Evolutionary conservation across 1,140 invertebrate genomes (phyloP).

Genomic region (Diabrotica undecimpunctata): DNA sequence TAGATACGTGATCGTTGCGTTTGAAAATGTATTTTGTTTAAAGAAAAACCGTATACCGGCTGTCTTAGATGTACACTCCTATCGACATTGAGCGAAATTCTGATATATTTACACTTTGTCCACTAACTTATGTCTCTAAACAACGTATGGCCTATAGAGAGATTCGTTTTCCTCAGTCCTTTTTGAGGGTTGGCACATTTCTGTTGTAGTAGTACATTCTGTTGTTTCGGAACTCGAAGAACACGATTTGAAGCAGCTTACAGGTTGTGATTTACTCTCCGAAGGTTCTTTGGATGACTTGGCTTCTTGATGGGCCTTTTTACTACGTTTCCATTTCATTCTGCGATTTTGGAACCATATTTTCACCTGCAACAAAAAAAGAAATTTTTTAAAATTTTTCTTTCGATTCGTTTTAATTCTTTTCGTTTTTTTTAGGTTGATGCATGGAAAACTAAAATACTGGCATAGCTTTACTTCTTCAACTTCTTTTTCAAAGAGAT

Average conservation of each 20-base stretch:
- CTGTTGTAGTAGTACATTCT: slow-evolving; percentile 10
- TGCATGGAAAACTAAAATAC: too few relatives aligned
- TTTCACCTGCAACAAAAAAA: slow-evolving; percentile 70
- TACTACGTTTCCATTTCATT: slow-evolving; percentile 95
- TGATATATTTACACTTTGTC: neutral
- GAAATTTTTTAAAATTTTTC: neutral
- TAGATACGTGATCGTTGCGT: too few relatives aligned
- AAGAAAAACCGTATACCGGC: neutral
- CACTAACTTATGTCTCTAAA: slow-evolving; percentile 31
- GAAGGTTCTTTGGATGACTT: slow-evolving; percentile 38
- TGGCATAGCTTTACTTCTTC: too few relatives aligned
- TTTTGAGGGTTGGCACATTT: slow-evolving; percentile 23
- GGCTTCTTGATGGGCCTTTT: slow-evolving; percentile 85
- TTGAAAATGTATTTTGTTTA: neutral
- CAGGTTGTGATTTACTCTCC: slow-evolving; percentile 21
- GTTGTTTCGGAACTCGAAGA: slow-evolving; percentile 23
- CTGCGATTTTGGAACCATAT: slow-evolving; percentile 95
- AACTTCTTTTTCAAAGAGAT: too few relatives aligned
- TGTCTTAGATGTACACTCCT: neutral
- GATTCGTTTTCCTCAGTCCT: slow-evolving; percentile 39
- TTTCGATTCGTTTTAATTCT: neutral
- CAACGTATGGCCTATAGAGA: slow-evolving; percentile 46
- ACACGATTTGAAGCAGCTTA: slow-evolving; percentile 22
- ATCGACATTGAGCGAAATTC: neutral
- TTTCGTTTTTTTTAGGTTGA: neutral